Conservation (phyloP, 2,797 vertebrate genomes). For the Rhynchotus rufescens region DNA sequence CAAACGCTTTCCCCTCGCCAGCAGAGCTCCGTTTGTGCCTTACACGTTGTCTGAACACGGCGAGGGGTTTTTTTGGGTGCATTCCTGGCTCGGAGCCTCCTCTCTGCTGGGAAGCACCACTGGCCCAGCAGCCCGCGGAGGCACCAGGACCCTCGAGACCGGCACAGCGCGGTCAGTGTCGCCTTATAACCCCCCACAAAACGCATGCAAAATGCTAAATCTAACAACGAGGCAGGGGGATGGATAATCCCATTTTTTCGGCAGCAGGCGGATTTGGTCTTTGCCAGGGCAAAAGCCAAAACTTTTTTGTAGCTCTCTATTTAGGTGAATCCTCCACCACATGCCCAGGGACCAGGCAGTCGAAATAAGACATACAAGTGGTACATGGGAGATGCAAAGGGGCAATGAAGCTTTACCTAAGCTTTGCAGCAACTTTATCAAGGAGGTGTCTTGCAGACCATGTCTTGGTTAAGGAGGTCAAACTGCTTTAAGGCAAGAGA, state of each 20-base stretch:
- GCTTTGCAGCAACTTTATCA: background rate
- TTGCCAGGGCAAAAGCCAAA: background rate
- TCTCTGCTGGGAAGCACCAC: background rate
- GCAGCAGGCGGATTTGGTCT: background rate
- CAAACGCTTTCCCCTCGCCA: background rate
- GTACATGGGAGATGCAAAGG: background rate
- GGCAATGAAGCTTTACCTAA: background rate
- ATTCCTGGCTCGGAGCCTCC: background rate
- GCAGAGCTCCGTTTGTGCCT: background rate
- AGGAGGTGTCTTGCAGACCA: background rate
- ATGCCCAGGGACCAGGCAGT: accelerated
- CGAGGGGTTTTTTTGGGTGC: background rate
- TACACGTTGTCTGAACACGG: background rate
- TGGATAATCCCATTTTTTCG: background rate
- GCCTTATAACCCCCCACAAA: background rate
- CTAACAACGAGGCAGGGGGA: background rate
- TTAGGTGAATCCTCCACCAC: background rate
- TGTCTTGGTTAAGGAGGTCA: background rate
- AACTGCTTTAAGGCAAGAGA: background rate
- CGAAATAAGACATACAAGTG: accelerated
- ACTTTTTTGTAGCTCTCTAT: accelerated
- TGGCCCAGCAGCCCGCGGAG: background rate
- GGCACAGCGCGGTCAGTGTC: accelerated
- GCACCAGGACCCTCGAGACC: background rate
- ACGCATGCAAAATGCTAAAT: background rate